Evolutionary conservation across 2,113 vertebrate genomes (phyloP), one percentile per base, ranked within the genome.

Genomic region (Orycteropus afer): DNA sequence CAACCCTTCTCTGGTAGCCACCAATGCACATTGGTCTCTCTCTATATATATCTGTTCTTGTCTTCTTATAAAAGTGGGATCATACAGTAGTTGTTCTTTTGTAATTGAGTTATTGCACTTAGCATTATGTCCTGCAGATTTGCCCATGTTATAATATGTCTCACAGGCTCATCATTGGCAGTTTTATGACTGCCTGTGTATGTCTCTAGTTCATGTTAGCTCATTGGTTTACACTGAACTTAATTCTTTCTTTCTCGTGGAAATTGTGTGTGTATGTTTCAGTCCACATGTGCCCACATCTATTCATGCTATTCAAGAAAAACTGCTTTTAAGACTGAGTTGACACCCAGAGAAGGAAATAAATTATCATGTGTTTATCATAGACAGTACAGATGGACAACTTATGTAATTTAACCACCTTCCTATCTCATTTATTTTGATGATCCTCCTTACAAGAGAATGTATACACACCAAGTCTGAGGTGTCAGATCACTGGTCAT

Each of bases 151-250:
- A 53, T 53, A 15, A 14, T 53, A 53, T 13, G 12, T 53, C 15
- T 13, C 51, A 11, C 12, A 13, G 12, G 12, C 15, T 53, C 51
- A 53, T 7, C 40, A 2, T 49, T 29, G 76, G 67, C 51, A 5
- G 18, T 69, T 53, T 42, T 5, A 22, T 5, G 65, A 40, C 49
- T 2, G 2, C 45, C 40, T 2, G 10, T 13, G 1, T 14, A 1
- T 1, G 9, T 1, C 0, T 42, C n/a, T 14, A 0, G 29, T 6
- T 51, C 65, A 20, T 6, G 7, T 25, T 17, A 40, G 49, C 37
- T 14, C 9, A 47, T 55, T 63, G 14, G 57, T 79, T 89, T 14
- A 71, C 45, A 2, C 32, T 32, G 49, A 40, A 67, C 29, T 47
- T 45, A 5, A 23, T 34, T n/a, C n/a, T 25, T 82, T 13, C 17